Evolutionary conservation across 2,797 vertebrate genomes (phyloP).

Genomic region (Zalophus californianus): DNA sequence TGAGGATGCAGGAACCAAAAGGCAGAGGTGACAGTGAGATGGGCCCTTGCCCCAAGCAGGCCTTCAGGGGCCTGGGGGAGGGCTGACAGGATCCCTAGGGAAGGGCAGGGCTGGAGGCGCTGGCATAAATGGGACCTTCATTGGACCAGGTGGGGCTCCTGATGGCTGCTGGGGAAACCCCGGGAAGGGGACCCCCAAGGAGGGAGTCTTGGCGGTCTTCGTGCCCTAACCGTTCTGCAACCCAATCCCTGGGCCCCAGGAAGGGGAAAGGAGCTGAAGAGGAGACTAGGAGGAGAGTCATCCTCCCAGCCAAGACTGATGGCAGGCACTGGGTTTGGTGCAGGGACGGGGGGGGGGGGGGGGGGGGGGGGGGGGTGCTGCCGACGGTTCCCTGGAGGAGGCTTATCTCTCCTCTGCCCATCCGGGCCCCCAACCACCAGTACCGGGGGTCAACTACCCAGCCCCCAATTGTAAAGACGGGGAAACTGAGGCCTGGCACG

Average conservation of each 20-base stretch:
- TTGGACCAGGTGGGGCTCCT: background rate
- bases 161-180: background rate
- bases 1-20: background rate
- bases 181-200: background rate
- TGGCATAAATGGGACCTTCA: background rate
- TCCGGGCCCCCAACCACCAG: background rate
- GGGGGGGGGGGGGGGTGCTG: background rate
- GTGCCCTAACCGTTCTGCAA: background rate
- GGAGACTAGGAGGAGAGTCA: background rate
- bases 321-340: background rate
- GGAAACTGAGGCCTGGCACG: slow-evolving; percentile 70
- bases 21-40: background rate
- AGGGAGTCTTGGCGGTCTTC: background rate
- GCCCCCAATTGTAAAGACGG: background rate
- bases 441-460: background rate
- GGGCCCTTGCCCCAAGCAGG: background rate
- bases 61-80: background rate
- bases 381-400: background rate
- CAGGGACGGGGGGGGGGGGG: background rate
- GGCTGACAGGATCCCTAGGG: background rate
- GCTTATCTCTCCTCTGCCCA: background rate
- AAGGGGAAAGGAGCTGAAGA: background rate
- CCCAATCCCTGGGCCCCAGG: background rate
- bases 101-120: background rate
- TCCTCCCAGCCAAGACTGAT: background rate